Percentiles rank a stretch among this genome's conserved stretches.
phyloP scores from a whole-genome alignment of 2,797 vertebrate species.

The Miichthys miiuy region DNA sequence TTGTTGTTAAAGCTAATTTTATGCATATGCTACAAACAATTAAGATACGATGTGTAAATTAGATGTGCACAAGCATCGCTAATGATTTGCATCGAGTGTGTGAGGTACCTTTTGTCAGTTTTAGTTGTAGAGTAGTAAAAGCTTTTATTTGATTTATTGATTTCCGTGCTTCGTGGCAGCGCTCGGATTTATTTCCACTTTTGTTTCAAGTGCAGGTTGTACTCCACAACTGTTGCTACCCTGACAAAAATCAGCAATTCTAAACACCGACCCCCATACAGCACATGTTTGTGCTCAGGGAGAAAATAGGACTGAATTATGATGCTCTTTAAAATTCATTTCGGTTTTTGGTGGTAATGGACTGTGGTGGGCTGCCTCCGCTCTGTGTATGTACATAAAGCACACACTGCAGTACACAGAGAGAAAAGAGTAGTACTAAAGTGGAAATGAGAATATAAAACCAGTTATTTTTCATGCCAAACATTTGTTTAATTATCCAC shows the following conservation, averaged over 20 bases:
- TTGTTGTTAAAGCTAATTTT: not conserved
- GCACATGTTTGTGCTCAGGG: not conserved
- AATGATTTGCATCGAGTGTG: not conserved
- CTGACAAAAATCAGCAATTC: constrained; percentile 11
- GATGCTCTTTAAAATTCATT: constrained; percentile 10
- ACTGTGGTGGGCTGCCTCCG: not conserved
- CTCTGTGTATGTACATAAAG: constrained; percentile 18
- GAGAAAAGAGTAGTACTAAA: not conserved
- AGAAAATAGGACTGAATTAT: constrained; percentile 29
- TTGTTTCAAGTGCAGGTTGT: not conserved
- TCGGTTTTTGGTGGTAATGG: constrained; percentile 5
- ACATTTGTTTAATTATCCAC: not conserved
- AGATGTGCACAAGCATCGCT: not conserved
- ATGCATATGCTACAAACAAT: not conserved
- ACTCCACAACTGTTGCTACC: not conserved
- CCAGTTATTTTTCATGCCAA: constrained; percentile 24
- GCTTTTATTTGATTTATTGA: not conserved
- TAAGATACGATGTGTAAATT: not conserved
- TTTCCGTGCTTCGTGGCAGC: not conserved
- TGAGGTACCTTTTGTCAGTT: not conserved
- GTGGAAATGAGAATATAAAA: not conserved
- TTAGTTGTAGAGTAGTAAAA: not conserved
- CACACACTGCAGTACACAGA: not conserved
- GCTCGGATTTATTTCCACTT: not conserved
- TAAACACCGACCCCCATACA: not conserved